A percentile compares a stretch with the other conserved stretches of the same genome.
Conservation (phyloP, 2,888 invertebrate species). For the Caradrina clavipalpis region DNA sequence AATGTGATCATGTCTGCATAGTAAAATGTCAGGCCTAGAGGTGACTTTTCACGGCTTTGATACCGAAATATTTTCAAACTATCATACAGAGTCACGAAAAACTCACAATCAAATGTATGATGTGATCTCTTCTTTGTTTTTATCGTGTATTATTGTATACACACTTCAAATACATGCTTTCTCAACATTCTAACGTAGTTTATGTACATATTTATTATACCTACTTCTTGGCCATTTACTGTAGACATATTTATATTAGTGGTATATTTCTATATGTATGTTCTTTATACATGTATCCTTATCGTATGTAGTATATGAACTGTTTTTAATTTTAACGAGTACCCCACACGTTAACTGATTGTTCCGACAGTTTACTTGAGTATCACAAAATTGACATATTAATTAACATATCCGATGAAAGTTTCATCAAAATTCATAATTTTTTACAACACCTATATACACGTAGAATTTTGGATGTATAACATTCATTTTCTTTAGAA, state of each 20-base stretch:
- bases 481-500: neutral
- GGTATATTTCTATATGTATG: constrained; percentile 29
- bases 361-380: neutral
- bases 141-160: neutral
- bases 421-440: constrained; percentile 6
- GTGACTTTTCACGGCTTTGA: neutral
- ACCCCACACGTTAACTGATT: constrained; percentile 6
- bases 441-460: constrained; percentile 4
- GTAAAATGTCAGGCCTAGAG: neutral
- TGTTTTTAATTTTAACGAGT: constrained; percentile 20
- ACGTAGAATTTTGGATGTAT: neutral
- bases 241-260: constrained; percentile 35
- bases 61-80: no score
- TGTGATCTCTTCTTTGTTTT: constrained; percentile 1
- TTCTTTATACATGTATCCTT: constrained; percentile 43
- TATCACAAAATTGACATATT: neutral
- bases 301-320: constrained; percentile 41
- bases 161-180: constrained; percentile 15
- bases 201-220: constrained; percentile 27
- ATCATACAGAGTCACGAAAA: neutral
- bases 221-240: constrained; percentile 51
- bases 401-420: constrained; percentile 38
- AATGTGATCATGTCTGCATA: neutral
- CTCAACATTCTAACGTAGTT: constrained; percentile 1
- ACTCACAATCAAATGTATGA: neutral